A percentile compares a stretch with the other conserved stretches of the same genome.
These are phyloP conservation scores for Rhabdomys pumilio DNA, from an alignment of 2,797 vertebrate species.

Conservation along the genomic window DNA sequence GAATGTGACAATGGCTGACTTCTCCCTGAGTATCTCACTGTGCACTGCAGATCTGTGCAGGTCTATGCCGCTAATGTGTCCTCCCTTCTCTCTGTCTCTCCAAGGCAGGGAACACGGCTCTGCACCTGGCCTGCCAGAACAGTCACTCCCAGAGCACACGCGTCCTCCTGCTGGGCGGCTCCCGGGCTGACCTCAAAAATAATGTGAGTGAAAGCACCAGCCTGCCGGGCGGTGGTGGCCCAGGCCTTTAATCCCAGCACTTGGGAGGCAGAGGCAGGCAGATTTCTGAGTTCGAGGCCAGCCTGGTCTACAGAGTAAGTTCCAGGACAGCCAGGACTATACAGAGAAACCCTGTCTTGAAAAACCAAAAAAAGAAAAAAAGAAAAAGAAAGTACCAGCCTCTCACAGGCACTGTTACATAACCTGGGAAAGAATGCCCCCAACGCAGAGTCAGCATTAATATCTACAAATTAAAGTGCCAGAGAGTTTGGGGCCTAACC, in stretches of 20 bases:
- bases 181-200: slow-evolving; percentile 96
- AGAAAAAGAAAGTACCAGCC: no score
- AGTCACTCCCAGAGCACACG: slow-evolving; percentile 96
- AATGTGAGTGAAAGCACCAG: slow-evolving; percentile 90
- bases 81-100: slow-evolving; percentile 86
- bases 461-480: neutral
- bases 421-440: neutral
- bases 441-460: neutral
- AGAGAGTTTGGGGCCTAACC: neutral
- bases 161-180: slow-evolving; percentile 95
- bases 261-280: no score
- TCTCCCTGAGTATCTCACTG: no score
- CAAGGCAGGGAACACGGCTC: slow-evolving; percentile 96
- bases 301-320: no score
- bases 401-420: rapidly evolving
- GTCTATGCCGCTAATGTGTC: slow-evolving; percentile 54
- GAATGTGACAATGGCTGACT: neutral
- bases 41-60: neutral
- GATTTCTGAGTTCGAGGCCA: no score
- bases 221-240: no score
- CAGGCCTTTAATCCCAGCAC: no score
- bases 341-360: no score
- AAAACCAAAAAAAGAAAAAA: no score
- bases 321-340: no score
- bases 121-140: slow-evolving; percentile 98